Evolutionary conservation across 2,113 vertebrate species (phyloP).

Genomic region (Apteryx mantelli): DNA sequence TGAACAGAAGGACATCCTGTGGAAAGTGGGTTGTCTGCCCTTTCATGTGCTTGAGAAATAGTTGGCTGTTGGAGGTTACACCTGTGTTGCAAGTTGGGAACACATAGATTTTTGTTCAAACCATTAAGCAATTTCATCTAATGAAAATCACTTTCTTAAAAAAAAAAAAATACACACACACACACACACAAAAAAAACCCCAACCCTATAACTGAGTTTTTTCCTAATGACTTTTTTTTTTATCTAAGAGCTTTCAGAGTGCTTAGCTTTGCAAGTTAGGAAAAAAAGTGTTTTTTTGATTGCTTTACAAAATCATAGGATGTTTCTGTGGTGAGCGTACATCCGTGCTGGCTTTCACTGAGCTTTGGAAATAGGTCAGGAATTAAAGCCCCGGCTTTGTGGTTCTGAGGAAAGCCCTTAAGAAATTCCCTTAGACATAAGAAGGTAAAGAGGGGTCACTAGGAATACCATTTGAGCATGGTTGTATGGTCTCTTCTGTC

Average conservation of each 20-base stretch:
- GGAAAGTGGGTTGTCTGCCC: background rate
- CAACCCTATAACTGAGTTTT: background rate
- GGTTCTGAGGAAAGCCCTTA: conserved; percentile 56
- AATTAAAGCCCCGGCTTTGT: conserved; percentile 63
- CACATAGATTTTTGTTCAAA: background rate
- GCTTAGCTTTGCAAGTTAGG: conserved; percentile 40
- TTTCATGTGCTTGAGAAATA: background rate
- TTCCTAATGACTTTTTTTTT: background rate
- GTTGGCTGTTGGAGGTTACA: background rate
- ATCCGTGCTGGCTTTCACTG: conserved; percentile 60
- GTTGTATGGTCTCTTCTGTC: background rate
- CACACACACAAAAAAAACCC: background rate
- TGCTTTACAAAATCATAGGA: conserved; percentile 44
- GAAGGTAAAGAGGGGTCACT: conserved; percentile 62
- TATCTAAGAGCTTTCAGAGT: conserved; percentile 11
- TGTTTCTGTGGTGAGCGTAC: conserved; percentile 51
- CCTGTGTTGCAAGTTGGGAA: background rate
- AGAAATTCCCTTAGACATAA: conserved; percentile 51
- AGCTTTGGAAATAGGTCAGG: conserved; percentile 73
- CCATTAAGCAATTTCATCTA: background rate
- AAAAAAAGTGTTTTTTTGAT: background rate
- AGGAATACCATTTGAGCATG: background rate
- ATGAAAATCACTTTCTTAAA: background rate
- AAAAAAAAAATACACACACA: background rate
- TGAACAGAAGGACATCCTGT: background rate